Percentiles rank a stretch among this genome's conserved stretches.
phyloP scores from a whole-genome alignment of 2,888 invertebrate species.

The Tenthredo notha region DNA sequence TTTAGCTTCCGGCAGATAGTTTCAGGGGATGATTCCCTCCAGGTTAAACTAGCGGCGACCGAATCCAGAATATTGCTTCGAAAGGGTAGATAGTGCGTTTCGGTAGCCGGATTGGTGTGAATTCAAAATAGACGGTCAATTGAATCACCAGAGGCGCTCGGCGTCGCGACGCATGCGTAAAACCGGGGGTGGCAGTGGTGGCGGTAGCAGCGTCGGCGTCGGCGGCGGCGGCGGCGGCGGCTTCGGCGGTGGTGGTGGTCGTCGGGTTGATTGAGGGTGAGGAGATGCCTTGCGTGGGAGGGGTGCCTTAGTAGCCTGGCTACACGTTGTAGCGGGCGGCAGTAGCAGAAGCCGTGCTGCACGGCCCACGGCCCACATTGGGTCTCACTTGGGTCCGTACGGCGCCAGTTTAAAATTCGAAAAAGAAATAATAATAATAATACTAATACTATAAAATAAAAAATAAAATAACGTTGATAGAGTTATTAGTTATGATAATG shows the following conservation, averaged over 20 bases:
- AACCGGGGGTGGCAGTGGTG: slow-evolving; percentile 51
- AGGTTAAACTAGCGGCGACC: not conserved
- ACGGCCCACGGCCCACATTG: slow-evolving; percentile 69
- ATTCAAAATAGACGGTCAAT: slow-evolving; percentile 50
- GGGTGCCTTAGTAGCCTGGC: slow-evolving; percentile 72
- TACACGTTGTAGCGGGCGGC: slow-evolving; percentile 76
- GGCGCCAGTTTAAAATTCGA: slow-evolving; percentile 14
- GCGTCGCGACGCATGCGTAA: slow-evolving; percentile 42
- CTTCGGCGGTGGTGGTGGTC: slow-evolving; percentile 55
- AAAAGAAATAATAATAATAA: not conserved
- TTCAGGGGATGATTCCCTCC: not conserved
- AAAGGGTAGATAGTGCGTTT: slow-evolving; percentile 9
- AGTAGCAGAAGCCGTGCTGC: slow-evolving; percentile 75
- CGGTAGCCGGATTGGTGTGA: slow-evolving; percentile 7
- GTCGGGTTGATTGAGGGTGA: slow-evolving; percentile 48
- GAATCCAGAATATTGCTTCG: not conserved
- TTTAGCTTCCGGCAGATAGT: not conserved
- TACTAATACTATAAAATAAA: not conserved
- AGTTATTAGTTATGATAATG: not conserved
- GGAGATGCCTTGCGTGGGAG: slow-evolving; percentile 48
- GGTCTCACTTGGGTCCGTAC: slow-evolving; percentile 52
- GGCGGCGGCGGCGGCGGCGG: slow-evolving; percentile 53
- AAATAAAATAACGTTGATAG: not conserved
- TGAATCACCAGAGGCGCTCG: slow-evolving; percentile 52
- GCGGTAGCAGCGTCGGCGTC: slow-evolving; percentile 45